phyloP scores from a whole-genome alignment of 2,797 vertebrate species.

The Kryptolebias ocellatus region DNA sequence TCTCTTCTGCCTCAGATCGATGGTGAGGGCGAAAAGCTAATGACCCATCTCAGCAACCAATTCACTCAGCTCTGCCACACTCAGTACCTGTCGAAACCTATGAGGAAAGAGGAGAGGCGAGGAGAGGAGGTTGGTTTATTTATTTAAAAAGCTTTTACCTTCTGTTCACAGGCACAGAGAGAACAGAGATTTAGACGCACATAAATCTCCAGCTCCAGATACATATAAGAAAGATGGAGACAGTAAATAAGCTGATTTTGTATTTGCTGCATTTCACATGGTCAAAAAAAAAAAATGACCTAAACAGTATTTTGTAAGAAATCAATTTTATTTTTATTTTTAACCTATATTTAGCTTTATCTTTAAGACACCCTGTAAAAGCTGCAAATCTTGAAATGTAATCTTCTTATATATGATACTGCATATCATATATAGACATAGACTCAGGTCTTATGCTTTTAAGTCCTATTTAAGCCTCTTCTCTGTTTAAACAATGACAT shows the following conservation, averaged over 20 bases:
- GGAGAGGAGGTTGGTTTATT: constrained; percentile 33
- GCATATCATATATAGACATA: too few species aligned
- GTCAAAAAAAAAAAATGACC: background rate
- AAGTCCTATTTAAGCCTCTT: too few species aligned
- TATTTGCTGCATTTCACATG: background rate
- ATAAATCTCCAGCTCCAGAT: background rate
- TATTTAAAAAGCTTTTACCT: constrained; percentile 25
- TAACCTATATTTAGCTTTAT: too few species aligned
- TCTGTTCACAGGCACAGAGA: constrained; percentile 15
- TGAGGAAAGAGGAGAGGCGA: constrained; percentile 43
- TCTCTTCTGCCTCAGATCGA: constrained; percentile 73
- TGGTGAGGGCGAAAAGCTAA: constrained; percentile 77
- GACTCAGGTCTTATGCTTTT: too few species aligned
- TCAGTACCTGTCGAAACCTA: constrained; percentile 74
- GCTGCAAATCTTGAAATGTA: background rate
- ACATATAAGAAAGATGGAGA: constrained; percentile 2
- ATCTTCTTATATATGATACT: too few species aligned
- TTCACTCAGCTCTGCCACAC: constrained; percentile 77
- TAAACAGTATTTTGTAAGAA: background rate
- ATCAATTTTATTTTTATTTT: background rate
- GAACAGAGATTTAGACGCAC: background rate
- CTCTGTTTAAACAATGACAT: too few species aligned
- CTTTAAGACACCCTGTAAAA: background rate
- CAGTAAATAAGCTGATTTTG: constrained; percentile 4
- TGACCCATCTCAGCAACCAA: constrained; percentile 81